Percentiles rank a stretch among this genome's conserved stretches.
Evolutionary conservation across 2,888 invertebrate genomes (phyloP).

Genomic region (Drosophila vallismaia): DNA sequence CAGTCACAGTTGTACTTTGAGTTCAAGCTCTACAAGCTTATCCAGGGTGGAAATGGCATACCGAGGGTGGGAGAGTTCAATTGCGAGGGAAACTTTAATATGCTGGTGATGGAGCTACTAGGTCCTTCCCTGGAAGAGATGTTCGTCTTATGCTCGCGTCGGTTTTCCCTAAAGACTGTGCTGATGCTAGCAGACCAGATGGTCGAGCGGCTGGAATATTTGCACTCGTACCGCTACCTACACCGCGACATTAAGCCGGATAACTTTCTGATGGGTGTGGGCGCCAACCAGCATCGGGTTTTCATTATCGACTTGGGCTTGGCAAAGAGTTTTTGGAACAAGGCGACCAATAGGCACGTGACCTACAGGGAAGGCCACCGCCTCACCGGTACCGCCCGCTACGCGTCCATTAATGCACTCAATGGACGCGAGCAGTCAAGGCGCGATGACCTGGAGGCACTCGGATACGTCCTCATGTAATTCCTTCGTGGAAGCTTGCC

Average conservation of each 20-base stretch:
- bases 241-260: constrained; percentile 61
- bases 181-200: constrained; percentile 53
- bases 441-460: constrained; percentile 61
- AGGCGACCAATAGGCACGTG: not conserved
- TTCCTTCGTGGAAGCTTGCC: constrained; percentile 51
- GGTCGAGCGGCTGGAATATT: constrained; percentile 40
- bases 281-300: not conserved
- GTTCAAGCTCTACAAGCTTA: constrained; percentile 3
- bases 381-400: constrained; percentile 51
- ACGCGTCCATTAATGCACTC: constrained; percentile 42
- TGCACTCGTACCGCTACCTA: constrained; percentile 32
- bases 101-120: constrained; percentile 54
- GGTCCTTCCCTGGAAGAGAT: constrained; percentile 51
- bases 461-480: constrained; percentile 53
- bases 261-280: constrained; percentile 45
- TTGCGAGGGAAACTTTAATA: not conserved
- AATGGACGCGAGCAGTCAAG: constrained; percentile 35
- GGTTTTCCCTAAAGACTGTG: constrained; percentile 58
- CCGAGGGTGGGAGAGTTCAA: constrained; percentile 19
- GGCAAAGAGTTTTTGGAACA: constrained; percentile 19
- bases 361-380: fast-evolving
- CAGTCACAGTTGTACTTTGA: constrained; percentile 22
- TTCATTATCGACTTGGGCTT: constrained; percentile 57
- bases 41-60: constrained; percentile 18
- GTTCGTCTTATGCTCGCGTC: constrained; percentile 30